Evolutionary conservation across 2,888 invertebrate genomes (phyloP), one percentile per base, ranked within the genome.

Genomic region (Buathra laborator): DNA sequence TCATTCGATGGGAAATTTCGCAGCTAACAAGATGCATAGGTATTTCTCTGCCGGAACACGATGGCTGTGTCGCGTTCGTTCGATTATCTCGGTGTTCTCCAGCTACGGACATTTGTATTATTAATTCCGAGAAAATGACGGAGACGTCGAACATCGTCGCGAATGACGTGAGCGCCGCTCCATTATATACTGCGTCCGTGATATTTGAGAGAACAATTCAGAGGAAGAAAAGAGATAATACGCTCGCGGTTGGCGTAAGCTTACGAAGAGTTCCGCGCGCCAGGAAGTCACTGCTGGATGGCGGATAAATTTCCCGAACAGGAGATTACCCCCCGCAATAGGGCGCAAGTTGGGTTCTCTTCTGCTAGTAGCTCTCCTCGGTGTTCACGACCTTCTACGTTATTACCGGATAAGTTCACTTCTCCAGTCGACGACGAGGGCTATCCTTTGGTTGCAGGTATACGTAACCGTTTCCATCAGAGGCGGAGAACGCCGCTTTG

Each of bases 221-320:
- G 62, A 43, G 14, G 64, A 14, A 62, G 76, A 68, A 29, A 62
- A 83, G 62, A 72, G 48, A 53, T 43, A 16, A 53, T 48, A n/a
- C 62, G 56, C 56, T 7, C 53, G 37, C 48, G 56, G 77, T 78
- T 67, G 48, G 19, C 14, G 82, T 9, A 37, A 87, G 86, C 85
- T 86, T 87, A 85, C 7, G 86, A 90, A 88, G 88, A 19, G 56
- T 10, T 56, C 56, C 79, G 85, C 87, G 84, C 86, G 87, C 66
- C 71, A 88, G 91, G 90, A 91, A 90, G 89, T 89, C 89, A 85
- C 86, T 87, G 24, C 70, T 87, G 88, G 87, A 91, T 89, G 90
- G 88, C 85, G 90, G 90, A 92, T 92, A 90, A 92, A 92, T 92
- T 91, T 92, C 90, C 92, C 89, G 88, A 91, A 90, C 90, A 90